Evolutionary conservation across 1,140 invertebrate genomes (phyloP), one percentile per base, ranked within the genome.

Genomic region (Rhyzopertha dominica): DNA sequence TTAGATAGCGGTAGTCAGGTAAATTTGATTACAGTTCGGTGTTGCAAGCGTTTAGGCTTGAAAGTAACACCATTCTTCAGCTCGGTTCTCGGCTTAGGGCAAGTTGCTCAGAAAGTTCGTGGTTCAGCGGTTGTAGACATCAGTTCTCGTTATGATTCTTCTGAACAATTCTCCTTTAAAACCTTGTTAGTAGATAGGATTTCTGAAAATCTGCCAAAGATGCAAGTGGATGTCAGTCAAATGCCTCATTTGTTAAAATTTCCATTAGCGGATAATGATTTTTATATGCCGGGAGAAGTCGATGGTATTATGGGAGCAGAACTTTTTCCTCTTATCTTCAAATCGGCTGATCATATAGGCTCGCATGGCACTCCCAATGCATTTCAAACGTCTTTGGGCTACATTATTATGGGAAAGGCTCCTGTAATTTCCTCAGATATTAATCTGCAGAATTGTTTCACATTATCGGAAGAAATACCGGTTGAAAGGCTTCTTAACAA

Each of bases 341-440:
- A 17, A 4, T 35, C 14, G 5, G 32, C 9, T 14, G 4, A 14
- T n/a, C n/a, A n/a, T n/a, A n/a, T n/a, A n/a, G n/a, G n/a, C n/a
- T n/a, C n/a, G n/a, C n/a, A n/a, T n/a, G 34, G 19, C 9, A n/a
- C 14, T 18, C 3, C 34, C 13, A 9, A 10, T 9, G 34, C 34
- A 8, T 4, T 16, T 10, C 12, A 36, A 16, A 36, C 34, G 3
- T 12, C 18, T 18, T 36, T 36, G 3, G 34, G 18, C 10, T 36
- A 36, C 7, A 22, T 36, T 20, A 36, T 36, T 9, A 36, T 36
- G 34, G 34, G 34, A 9, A 36, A 36, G 13, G 13, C 23, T 18
- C 16, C 34, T 7, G 16, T 36, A 7, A 36, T 14, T 14, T 34
- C 31, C 18, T n/a, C n/a, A 9, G 14, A n/a, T 12, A 10, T 9